Evolutionary conservation across 2,797 vertebrate species (phyloP), one percentile per base, ranked within the genome.

Genomic region (Poeciliopsis turneri): DNA sequence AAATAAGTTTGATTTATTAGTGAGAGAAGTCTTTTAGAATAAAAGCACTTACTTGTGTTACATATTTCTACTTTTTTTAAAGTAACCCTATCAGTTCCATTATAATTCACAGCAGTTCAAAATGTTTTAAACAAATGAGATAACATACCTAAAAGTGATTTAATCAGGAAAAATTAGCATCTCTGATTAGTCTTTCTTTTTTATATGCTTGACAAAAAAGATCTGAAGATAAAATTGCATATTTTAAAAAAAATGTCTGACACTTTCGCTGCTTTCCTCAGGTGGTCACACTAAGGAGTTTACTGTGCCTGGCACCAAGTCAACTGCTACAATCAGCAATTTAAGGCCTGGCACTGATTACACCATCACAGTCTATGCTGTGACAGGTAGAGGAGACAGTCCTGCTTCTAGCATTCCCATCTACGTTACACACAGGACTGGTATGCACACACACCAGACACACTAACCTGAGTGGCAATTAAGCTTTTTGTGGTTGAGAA

Each of bases 301-400:
- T 85, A 98, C 97, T 0, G 97, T 99, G 18, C 97, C 97, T 16
- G 98, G 98, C n/a, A 94, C 95, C 6, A 90, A 96, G 86, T 97
- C 97, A 71, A 96, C 95, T 7, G 96, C 97, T 51, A 97, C 96
- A 4, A 97, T 99, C 90, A 91, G 72, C 9, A 94, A 95, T 86
- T 95, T 99, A 77, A 96, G 94, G 53, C 98, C 98, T 5, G 98
- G 97, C 1, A 97, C 94, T 0, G 96, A 98, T 57, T 99, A 99
- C 79, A 98, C 95, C 2, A 93, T 99, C 90, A 99, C 98, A 0
- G 94, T 99, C 30, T 98, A 97, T 0, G 97, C 98, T 45, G 97
- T 99, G 76, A 99, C 98, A 0, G 97, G 98, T 30, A 95, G 98
- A 91, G 98, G 98, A 89, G 98, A 99, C 92, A 99, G 98, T 83